These are phyloP conservation scores for Caiman crocodilus DNA, from an alignment of 2,797 vertebrate genomes.

Conservation along the genomic window DNA sequence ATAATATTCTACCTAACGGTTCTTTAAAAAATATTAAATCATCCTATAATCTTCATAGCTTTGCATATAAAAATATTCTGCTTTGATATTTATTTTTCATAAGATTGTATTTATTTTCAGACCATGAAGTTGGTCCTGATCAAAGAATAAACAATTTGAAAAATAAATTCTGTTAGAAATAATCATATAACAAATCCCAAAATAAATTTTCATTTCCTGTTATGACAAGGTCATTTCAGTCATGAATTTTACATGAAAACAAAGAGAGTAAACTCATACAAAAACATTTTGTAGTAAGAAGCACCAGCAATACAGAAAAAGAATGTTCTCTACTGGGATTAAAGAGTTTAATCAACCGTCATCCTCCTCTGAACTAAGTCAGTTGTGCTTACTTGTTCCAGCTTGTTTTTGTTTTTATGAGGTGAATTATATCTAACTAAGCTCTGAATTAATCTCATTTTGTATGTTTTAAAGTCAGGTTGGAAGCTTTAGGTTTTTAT, in stretches of 20 bases:
- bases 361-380: not conserved
- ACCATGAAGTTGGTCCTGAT: not conserved
- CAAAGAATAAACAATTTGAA: not conserved
- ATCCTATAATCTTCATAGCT: not conserved
- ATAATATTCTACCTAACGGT: not conserved
- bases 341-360: not conserved
- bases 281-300: not conserved
- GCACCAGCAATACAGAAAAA: not conserved
- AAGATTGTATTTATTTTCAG: not conserved
- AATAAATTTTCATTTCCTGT: not conserved
- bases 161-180: not conserved
- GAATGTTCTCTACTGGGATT: not conserved
- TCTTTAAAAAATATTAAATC: not conserved
- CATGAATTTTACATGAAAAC: not conserved
- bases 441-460: not conserved
- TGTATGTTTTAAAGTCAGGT: not conserved
- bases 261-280: not conserved
- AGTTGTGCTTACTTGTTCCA: not conserved
- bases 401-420: not conserved
- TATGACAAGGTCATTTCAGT: not conserved
- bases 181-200: not conserved
- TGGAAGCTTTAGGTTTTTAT: not conserved
- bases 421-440: not conserved
- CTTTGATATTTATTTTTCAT: not conserved
- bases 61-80: not conserved